Evolutionary conservation across 2,797 vertebrate genomes (phyloP).

Genomic region (Apogon talboti): DNA sequence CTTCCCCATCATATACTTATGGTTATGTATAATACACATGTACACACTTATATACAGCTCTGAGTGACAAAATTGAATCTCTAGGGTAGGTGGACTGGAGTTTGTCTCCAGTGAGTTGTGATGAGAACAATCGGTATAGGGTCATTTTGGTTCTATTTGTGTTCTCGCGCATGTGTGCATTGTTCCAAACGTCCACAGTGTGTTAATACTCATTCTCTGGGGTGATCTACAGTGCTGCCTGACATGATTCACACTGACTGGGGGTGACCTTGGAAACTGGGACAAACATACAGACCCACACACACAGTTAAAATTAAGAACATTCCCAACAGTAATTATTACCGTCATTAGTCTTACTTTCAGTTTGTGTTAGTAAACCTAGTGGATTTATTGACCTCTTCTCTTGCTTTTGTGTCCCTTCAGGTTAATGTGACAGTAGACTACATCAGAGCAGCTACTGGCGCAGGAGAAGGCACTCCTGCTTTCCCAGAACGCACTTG

Average conservation of each 20-base stretch:
- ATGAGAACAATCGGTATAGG: conserved; percentile 55
- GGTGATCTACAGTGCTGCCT: conserved; percentile 79
- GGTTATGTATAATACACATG: background rate
- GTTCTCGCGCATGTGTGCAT: conserved; percentile 30
- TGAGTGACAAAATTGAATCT: conserved; percentile 69
- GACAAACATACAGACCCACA: conserved; percentile 56
- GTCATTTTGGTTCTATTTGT: conserved; percentile 58
- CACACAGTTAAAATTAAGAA: conserved; percentile 14
- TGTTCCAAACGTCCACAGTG: conserved; percentile 70
- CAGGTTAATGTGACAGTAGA: conserved; percentile 97
- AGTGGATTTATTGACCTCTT: conserved; percentile 26
- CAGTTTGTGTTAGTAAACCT: conserved; percentile 16
- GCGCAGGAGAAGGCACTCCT: conserved; percentile 85
- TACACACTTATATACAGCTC: conserved; percentile 28
- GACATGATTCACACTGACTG: conserved; percentile 88
- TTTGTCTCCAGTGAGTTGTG: conserved; percentile 58
- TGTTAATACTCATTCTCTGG: conserved; percentile 77
- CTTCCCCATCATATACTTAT: conserved; percentile 54
- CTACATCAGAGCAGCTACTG: conserved; percentile 95
- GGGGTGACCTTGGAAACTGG: conserved; percentile 87
- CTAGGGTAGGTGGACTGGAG: conserved; percentile 60
- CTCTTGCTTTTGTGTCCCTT: conserved; percentile 5
- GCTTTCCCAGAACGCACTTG: conserved; percentile 96
- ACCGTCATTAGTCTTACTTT: conserved; percentile 35
- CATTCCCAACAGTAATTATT: conserved; percentile 45